These are phyloP conservation scores for Drosophila paucipuncta DNA, from an alignment of 2,888 invertebrate genomes.

Conservation along the genomic window DNA sequence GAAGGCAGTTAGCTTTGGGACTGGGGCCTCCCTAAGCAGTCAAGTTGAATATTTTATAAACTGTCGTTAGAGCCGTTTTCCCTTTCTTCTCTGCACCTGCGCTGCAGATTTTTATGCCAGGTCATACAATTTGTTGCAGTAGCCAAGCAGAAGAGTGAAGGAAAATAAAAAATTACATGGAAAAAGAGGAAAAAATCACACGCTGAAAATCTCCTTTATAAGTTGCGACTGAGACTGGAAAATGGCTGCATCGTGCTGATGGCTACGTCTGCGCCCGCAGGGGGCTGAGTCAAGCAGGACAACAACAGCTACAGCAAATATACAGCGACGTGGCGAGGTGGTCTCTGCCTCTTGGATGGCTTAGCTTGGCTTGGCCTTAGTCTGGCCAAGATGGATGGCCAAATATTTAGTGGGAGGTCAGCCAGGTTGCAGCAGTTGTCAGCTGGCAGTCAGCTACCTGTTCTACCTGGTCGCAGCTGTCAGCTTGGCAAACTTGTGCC, in stretches of 20 bases:
- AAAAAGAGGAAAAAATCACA: constrained; percentile 18
- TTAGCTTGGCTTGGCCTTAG: constrained; percentile 15
- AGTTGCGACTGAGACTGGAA: constrained; percentile 62
- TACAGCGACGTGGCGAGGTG: constrained; percentile 43
- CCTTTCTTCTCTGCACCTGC: not conserved
- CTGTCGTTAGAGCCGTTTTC: constrained; percentile 68
- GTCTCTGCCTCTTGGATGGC: constrained; percentile 3
- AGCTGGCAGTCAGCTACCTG: constrained; percentile 16
- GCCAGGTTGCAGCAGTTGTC: constrained; percentile 55
- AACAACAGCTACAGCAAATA: constrained; percentile 33
- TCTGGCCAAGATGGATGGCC: constrained; percentile 69
- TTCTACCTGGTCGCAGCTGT: constrained; percentile 19
- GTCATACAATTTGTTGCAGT: constrained; percentile 73
- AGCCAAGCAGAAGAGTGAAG: constrained; percentile 31
- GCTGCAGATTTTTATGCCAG: constrained; percentile 36
- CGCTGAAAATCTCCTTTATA: constrained; percentile 28
- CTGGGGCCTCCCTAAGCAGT: constrained; percentile 44
- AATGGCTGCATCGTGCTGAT: constrained; percentile 71
- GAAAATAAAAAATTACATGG: constrained; percentile 49
- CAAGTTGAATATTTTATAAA: constrained; percentile 75
- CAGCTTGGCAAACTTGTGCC: constrained; percentile 40
- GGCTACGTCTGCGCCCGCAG: constrained; percentile 74
- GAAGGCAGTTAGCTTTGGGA: not conserved
- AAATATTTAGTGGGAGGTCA: constrained; percentile 73
- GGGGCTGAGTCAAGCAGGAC: constrained; percentile 35